Conservation (phyloP, 2,113 vertebrate species). For the Proterorhinus semilunaris region DNA sequence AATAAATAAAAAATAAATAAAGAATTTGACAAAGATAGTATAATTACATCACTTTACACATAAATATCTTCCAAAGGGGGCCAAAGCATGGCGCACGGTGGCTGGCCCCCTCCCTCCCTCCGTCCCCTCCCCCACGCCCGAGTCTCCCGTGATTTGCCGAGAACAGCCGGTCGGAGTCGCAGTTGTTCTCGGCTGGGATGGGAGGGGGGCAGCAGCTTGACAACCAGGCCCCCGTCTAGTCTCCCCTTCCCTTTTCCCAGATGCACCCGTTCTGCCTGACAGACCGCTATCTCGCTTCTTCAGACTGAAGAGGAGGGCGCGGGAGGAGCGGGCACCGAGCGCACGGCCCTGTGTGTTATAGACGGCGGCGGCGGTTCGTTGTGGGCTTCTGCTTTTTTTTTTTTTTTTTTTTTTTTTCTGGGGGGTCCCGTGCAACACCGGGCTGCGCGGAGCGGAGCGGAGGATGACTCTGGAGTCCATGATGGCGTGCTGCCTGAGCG, state of each 20-base stretch:
- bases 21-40: neutral
- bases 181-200: conserved; percentile 56
- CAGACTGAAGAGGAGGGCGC: conserved; percentile 15
- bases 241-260: conserved; percentile 41
- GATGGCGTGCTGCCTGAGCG: conserved; percentile 99
- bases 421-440: conserved; percentile 67
- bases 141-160: conserved; percentile 63
- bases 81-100: neutral
- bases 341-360: conserved; percentile 4
- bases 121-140: conserved; percentile 33
- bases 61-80: conserved; percentile 1
- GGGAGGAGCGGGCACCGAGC: conserved; percentile 34
- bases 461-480: conserved; percentile 95
- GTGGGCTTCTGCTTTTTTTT: no score
- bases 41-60: neutral
- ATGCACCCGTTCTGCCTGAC: conserved; percentile 38
- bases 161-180: conserved; percentile 62
- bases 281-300: conserved; percentile 40
- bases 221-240: conserved; percentile 72
- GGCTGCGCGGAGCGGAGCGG: conserved; percentile 66
- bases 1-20: no score
- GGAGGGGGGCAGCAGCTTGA: conserved; percentile 73
- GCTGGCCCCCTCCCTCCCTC: conserved; percentile 10
- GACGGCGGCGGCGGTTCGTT: conserved; percentile 49
- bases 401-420: conserved; percentile 5